Evolutionary conservation across 2,888 invertebrate genomes (phyloP), one percentile per base, ranked within the genome.

Genomic region (Allygus modestus): DNA sequence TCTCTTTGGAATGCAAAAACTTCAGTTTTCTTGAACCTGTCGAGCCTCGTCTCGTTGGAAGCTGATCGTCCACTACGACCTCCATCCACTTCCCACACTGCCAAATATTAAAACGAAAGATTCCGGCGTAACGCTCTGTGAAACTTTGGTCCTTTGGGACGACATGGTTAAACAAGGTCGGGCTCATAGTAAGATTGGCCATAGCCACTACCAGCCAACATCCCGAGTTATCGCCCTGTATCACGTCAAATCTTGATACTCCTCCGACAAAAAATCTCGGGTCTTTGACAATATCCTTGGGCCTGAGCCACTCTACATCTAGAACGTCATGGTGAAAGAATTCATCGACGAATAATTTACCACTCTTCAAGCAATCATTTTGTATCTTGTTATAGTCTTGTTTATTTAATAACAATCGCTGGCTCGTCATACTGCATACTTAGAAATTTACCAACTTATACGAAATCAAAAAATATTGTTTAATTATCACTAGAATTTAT

Each of bases 91-190:
- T 26, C 31, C 65, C 65, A 15, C 65, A 65, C 17, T 31, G 65
- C 65, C 65, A 65, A 28, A 65, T 28, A 31, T 65, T 65, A n/a
- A 65, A 65, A 15, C 65, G 26, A n/a, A 65, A 65, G 12, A 65
- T 31, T 17, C 65, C 65, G 4, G 65, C 65, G 65, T 65, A 65
- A 17, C 28, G 4, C 2, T 28, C 65, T 5, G 65, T 28, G 31
- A 65, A 65, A 0, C 2, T 65, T 15, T 65, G 65, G 12, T 31
- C 65, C 17, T 65, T 65, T 5, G 65, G 65, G 4, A 65, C 65
- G 26, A 65, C 65, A 28, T 65, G 65, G 17, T 65, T 4, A 15
- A 65, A 65, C 65, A 65, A 0, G 65, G 17, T 12, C 11, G 65
- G 65, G 65, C 28, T 65, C 65, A 65, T 28, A 1, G 65, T 65